Base-by-base conservation (phyloP, 2,797 vertebrate species). In the Coregonus suidteri region DNA sequence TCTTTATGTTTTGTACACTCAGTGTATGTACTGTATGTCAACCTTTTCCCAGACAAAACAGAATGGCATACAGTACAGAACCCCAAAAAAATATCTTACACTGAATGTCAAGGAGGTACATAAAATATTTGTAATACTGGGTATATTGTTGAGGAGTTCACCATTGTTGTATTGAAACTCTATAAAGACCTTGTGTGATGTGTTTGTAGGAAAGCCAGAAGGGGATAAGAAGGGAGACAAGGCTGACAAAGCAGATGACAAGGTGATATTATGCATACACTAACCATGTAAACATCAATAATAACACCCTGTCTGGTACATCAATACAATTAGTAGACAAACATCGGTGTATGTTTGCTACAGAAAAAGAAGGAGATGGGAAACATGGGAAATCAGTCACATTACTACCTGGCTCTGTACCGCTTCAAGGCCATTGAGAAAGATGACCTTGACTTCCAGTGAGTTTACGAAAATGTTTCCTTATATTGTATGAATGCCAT, bases 371-470 rank as follows among this genome's bases (percentile, higher is more conserved):
- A 96, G 83, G 91, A 95, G 87, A 90, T 91, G 0, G 94, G 94
- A 31, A 91, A 94, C 77, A 86, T 94, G 0, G 92, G 94, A 0
- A 92, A 91, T 78, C 97, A 98, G 90, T 94, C 96, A 30, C 96
- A 96, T 82, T 98, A 97, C 70, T 98, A 98, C 11, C 94, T 98
- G 92, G 96, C 97, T 1, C 93, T 98, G 77, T 98, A 98, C 81
- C 95, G 96, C 73, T 98, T 98, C 91, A 98, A 96, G 93, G 97
- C 97, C 75, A 90, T 96, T 80, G 96, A 98, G 89, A 99, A 98
- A 77, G 97, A 99, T 0, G 98, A 99, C 84, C 94, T 99, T 30
- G 97, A 99, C 88, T 97, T 99, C 80, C 97, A 97, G 98, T 99
- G 88, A 88, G 97, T 90, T 67, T 75, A 3, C 73, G 82, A 3